Base-by-base conservation (phyloP, 2,888 invertebrate species). In the Scelioninae gen. 2 region DNA sequence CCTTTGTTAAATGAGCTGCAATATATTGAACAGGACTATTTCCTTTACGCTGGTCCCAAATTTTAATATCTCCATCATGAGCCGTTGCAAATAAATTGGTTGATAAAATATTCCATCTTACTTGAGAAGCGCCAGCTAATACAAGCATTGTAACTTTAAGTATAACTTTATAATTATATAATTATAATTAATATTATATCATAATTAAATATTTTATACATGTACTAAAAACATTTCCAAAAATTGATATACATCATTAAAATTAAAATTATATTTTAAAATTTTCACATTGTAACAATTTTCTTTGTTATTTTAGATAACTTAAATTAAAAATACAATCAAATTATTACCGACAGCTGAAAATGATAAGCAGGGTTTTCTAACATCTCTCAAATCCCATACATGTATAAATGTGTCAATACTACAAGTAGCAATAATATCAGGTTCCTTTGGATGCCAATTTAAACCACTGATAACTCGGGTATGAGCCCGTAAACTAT, bases 41-140 rank as follows among this genome's bases (percentile, higher is more conserved):
- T 74, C 93, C 91, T 88, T 96, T 96, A 74, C 97, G 89, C 78
- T 94, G 93, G 86, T 98, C 98, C 97, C 97, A 98, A 77, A 98
- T 91, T 85, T 97, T 93, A 2, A 98, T 92, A 86, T 97, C 97
- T 1, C 96, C 97, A 84, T 97, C 97, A 86, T 98, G 97, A 2
- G 97, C 95, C 43, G 97, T 97, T 1, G 97, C 97, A 76, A 98
- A 88, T 75, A 95, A 88, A 84, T 96, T 90, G 0, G 92, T 89
- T 1, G 94, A 93, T 52, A 95, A 90, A 81, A 93, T 92, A 85
- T 97, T 97, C 93, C 97, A 98, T 81, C 96, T 92, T 0, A 97
- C 96, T 88, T 97, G 96, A 1, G 95, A 95, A 2, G 96, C 96
- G 78, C 95, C 95, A 81, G 95, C 95, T 93, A 78, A n/a, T n/a